These are phyloP conservation scores for Menura novaehollandiae DNA, from an alignment of 2,113 vertebrate genomes.

Conservation along the genomic window DNA sequence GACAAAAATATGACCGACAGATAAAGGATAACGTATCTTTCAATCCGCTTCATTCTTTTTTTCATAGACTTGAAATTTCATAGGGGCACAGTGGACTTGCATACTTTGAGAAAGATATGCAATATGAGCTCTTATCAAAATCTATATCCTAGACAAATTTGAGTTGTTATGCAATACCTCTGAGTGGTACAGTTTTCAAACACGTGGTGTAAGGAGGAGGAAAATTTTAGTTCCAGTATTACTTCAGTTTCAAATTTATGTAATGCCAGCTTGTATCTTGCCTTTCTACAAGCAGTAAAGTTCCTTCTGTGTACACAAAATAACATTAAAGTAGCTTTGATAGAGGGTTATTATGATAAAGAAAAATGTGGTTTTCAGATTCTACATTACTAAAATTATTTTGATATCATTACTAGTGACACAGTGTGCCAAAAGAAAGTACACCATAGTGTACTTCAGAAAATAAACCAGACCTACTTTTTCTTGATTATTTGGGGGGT, in stretches of 20 bases:
- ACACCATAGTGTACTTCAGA: accelerated
- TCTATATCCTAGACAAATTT: not conserved
- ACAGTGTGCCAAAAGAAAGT: not conserved
- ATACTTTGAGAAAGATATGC: not conserved
- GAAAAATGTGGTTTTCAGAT: not conserved
- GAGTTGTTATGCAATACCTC: not conserved
- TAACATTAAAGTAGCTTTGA: not conserved
- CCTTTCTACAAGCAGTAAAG: not conserved
- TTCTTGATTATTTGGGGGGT: not conserved
- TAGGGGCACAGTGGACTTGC: not conserved
- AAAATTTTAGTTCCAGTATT: not conserved
- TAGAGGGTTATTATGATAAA: not conserved
- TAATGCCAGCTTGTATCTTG: not conserved
- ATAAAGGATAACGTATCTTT: not conserved
- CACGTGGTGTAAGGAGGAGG: not conserved
- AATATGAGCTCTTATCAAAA: not conserved
- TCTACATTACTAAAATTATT: not conserved
- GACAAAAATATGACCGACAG: not conserved
- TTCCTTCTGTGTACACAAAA: not conserved
- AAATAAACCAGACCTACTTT: not conserved
- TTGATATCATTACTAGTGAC: not conserved
- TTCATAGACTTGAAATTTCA: not conserved
- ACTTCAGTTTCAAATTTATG: not conserved
- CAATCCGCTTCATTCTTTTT: not conserved
- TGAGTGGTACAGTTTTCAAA: not conserved